phyloP scores from a whole-genome alignment of 2,113 vertebrate genomes.

The Delphinapterus leucas region DNA sequence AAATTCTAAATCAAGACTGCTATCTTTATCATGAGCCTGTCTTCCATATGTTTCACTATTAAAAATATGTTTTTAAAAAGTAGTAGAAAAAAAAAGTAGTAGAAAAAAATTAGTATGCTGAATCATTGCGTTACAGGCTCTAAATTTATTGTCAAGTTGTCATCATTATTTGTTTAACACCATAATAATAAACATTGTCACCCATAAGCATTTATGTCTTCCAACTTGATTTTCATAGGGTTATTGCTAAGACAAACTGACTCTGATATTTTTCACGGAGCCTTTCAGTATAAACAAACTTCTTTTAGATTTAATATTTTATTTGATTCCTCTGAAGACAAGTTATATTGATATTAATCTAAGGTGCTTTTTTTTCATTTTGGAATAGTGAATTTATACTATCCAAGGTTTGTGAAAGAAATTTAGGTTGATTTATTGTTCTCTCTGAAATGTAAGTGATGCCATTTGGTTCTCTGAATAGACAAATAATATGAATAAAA shows the following conservation, averaged over 20 bases:
- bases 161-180: not conserved
- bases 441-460: constrained; percentile 38
- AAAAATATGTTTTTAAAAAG: not conserved
- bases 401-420: constrained; percentile 5
- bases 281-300: constrained; percentile 45
- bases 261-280: constrained; percentile 51
- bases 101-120: not conserved
- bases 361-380: constrained; percentile 50
- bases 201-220: constrained; percentile 18
- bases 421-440: constrained; percentile 52
- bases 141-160: not conserved
- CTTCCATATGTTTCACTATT: not conserved
- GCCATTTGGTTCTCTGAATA: constrained; percentile 22
- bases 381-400: constrained; percentile 47
- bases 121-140: not conserved
- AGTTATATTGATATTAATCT: constrained; percentile 67
- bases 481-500: constrained; percentile 48
- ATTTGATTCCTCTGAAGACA: constrained; percentile 50
- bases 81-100: not conserved
- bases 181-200: not conserved
- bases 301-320: constrained; percentile 59
- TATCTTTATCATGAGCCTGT: not conserved
- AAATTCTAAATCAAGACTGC: not conserved
- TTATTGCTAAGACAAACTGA: constrained; percentile 47
- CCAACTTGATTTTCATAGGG: constrained; percentile 38